Conservation (phyloP, 2,113 vertebrate genomes). For the Gopherus flavomarginatus region DNA sequence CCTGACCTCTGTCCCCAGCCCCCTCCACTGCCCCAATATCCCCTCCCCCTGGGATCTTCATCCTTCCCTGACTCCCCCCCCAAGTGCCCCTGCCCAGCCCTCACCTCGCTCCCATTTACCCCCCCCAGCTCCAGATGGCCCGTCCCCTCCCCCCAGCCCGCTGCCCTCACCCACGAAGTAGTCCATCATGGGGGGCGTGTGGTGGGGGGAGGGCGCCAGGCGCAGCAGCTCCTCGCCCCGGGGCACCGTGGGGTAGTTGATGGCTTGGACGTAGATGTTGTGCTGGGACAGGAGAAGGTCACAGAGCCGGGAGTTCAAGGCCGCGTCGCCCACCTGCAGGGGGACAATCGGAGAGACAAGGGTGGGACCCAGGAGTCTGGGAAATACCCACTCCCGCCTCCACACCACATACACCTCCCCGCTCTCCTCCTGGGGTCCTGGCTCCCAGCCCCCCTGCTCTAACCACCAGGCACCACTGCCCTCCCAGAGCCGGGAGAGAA, state of each 20-base stretch:
- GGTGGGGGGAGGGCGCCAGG: slow-evolving; percentile 91
- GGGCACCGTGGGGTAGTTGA: slow-evolving; percentile 94
- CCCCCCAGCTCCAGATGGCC: background rate
- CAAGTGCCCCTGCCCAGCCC: too few species aligned
- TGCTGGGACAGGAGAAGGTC: slow-evolving; percentile 86
- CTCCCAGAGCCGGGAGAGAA: background rate
- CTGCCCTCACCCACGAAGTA: slow-evolving; percentile 87
- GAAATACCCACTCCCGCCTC: background rate
- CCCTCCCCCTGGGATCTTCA: too few species aligned
- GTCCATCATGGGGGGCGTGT: slow-evolving; percentile 90
- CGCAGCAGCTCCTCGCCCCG: slow-evolving; percentile 91
- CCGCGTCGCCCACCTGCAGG: slow-evolving; percentile 87
- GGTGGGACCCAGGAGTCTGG: background rate
- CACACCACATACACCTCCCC: background rate
- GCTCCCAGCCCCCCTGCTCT: background rate
- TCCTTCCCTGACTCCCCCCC: background rate
- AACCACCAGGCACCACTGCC: background rate
- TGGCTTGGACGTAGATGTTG: slow-evolving; percentile 92
- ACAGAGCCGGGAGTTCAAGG: slow-evolving; percentile 86
- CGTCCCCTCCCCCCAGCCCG: background rate
- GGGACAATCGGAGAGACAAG: background rate
- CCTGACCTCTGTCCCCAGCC: too few species aligned
- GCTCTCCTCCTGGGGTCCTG: background rate
- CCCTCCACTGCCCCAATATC: background rate
- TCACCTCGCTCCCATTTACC: background rate